phyloP scores from a whole-genome alignment of 2,888 invertebrate species.

The Eudemis profundana region DNA sequence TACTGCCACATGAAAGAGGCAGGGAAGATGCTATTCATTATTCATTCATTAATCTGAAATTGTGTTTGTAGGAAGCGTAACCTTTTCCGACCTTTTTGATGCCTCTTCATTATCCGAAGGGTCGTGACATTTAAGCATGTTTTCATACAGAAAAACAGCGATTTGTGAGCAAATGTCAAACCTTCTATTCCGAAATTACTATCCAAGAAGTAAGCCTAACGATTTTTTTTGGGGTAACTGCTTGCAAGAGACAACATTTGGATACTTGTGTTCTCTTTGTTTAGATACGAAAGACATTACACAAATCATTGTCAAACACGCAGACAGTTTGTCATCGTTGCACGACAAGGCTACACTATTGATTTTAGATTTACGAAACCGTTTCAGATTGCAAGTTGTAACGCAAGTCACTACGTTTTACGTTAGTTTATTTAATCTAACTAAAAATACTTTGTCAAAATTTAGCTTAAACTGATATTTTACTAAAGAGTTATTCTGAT shows the following conservation, averaged over 20 bases:
- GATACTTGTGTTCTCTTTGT: not conserved
- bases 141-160: constrained; percentile 25
- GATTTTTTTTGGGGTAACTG: not conserved
- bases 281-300: constrained; percentile 7
- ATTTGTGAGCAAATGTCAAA: constrained; percentile 35
- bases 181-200: constrained; percentile 1
- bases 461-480: not conserved
- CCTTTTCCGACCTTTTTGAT: constrained; percentile 32
- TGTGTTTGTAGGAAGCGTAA: constrained; percentile 25
- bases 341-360: constrained; percentile 30
- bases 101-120: constrained; percentile 15
- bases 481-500: not conserved
- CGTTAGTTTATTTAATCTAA: not conserved
- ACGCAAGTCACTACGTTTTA: constrained; percentile 16
- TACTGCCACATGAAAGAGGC: not conserved
- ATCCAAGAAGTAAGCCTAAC: not conserved
- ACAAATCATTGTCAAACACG: constrained; percentile 29
- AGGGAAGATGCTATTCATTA: constrained; percentile 10
- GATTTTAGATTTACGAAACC: constrained; percentile 35
- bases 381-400: constrained; percentile 24
- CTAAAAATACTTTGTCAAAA: no score
- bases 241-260: not conserved
- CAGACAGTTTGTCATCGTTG: constrained; percentile 21
- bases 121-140: constrained; percentile 40
- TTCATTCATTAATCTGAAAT: constrained; percentile 28